Conservation (phyloP, 37 sponge, comb jelly and placozoan species). For the Crambe crambe region DNA sequence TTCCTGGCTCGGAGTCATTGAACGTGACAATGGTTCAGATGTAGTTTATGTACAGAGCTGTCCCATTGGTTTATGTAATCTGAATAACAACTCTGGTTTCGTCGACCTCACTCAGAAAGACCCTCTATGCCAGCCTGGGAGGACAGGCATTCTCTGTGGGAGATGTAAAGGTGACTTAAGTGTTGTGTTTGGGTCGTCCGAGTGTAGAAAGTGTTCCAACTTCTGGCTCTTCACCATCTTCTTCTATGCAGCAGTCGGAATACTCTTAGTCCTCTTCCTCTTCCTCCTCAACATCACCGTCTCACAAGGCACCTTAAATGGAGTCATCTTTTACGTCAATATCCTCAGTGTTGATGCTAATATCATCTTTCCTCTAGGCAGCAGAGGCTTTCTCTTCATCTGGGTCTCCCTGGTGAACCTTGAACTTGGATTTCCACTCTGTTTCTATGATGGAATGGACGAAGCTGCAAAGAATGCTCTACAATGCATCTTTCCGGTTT, state of each 20-base stretch:
- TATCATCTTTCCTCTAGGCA: conserved; percentile 15
- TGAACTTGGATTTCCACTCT: conserved; percentile 54
- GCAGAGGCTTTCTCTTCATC: conserved; percentile 26
- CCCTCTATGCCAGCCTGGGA: conserved; percentile 18
- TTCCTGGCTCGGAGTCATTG: conserved; percentile 22
- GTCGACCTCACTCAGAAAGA: conserved; percentile 16
- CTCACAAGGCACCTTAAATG: conserved; percentile 43
- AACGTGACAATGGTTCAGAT: not conserved
- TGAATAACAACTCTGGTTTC: not conserved
- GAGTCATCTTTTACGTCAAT: conserved; percentile 62
- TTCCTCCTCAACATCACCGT: conserved; percentile 60
- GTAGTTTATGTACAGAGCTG: conserved; percentile 25
- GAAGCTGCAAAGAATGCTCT: conserved; percentile 48
- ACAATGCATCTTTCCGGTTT: conserved; percentile 60
- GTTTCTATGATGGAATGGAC: conserved; percentile 72
- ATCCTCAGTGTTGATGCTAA: conserved; percentile 24
- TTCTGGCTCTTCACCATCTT: conserved; percentile 35
- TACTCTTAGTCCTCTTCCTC: conserved; percentile 25
- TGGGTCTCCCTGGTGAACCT: conserved; percentile 55
- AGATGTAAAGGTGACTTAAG: conserved; percentile 34
- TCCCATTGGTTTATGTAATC: conserved; percentile 15
- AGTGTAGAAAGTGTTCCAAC: conserved; percentile 48
- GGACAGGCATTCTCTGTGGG: conserved; percentile 67
- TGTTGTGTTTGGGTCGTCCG: conserved; percentile 44
- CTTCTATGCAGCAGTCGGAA: conserved; percentile 29